Evolutionary conservation across 2,797 vertebrate genomes (phyloP), one percentile per base, ranked within the genome.

Genomic region (Galagoides demidoff): DNA sequence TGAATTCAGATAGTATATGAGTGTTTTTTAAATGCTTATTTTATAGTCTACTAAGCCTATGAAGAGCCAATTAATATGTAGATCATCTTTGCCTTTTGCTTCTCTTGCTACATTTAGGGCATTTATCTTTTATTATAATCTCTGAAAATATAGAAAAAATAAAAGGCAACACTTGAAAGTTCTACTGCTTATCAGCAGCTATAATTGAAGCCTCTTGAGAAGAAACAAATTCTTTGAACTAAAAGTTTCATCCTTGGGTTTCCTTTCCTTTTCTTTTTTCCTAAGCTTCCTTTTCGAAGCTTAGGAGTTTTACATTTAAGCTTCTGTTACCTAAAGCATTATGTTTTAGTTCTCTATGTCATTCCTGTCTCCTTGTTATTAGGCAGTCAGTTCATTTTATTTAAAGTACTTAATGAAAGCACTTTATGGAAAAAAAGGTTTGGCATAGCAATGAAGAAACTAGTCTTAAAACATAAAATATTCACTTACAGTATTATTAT

Each of bases 81-180:
- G 19, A 71, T 92, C 22, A 68, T 61, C 66, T 59, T 31, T 79
- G 31, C 20, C 64, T 94, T 90, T 84, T 91, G 25, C 45, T 77
- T 86, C 39, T 84, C 25, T 88, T 76, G 29, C 39, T 79, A 29
- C 27, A 63, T 73, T 90, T 34, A 95, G 64, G 22, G 23, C 59
- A 83, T 89, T 81, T 84, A 61, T 93, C 55, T 85, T 97, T 95
- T 2, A 49, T 94, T 92, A 93, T 92, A 52, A 78, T 84, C 17
- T 93, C 25, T 89, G 82, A 82, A 90, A 92, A 63, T 85, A 11
- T 7, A 88, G 19, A 59, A 84, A 49, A 96, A 87, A 64, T 82
- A 81, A 82, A 94, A 76, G 29, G 25, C 61, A 96, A 37, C 10
- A 39, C 20, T 74, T 64, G 20, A 9, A 27, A 45, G 20, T 68